A percentile compares a stretch with the other conserved stretches of the same genome.
Conservation (phyloP, 2,797 vertebrate genomes). For the Eremophila alpestris region DNA sequence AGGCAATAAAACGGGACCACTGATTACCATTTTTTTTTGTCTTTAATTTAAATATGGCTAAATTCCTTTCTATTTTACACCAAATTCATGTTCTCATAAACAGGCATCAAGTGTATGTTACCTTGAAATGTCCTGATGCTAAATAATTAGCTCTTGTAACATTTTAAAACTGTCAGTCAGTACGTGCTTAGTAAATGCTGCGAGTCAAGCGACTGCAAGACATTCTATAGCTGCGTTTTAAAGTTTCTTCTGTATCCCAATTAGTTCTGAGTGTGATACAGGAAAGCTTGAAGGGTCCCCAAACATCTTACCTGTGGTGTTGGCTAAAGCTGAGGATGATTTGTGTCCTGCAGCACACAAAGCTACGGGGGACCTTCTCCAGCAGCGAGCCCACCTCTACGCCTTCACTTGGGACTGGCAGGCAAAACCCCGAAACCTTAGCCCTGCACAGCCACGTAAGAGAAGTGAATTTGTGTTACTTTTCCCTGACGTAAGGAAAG, state of each 20-base stretch:
- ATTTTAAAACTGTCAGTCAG: background rate
- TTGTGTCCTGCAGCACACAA: background rate
- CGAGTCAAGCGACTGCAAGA: background rate
- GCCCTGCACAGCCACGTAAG: background rate
- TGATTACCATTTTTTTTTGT: background rate
- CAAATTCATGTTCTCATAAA: background rate
- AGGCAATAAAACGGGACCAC: background rate
- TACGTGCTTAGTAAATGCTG: background rate
- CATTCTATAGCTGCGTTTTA: background rate
- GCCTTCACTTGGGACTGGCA: fast-evolving
- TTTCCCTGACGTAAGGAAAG: background rate
- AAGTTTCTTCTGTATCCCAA: background rate
- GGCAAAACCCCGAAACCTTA: background rate
- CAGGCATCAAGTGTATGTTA: background rate
- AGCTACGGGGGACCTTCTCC: fast-evolving
- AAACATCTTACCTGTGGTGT: background rate
- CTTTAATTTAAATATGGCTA: background rate
- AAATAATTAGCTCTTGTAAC: background rate
- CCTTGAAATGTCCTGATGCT: background rate
- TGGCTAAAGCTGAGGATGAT: background rate
- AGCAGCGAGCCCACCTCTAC: background rate
- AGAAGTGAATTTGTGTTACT: background rate
- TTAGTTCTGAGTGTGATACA: background rate
- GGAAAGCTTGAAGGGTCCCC: background rate
- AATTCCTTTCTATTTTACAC: background rate